Percentiles rank a stretch among this genome's conserved stretches.
These are phyloP conservation scores for Dione juno DNA, from an alignment of 2,888 invertebrate genomes.

Conservation along the genomic window DNA sequence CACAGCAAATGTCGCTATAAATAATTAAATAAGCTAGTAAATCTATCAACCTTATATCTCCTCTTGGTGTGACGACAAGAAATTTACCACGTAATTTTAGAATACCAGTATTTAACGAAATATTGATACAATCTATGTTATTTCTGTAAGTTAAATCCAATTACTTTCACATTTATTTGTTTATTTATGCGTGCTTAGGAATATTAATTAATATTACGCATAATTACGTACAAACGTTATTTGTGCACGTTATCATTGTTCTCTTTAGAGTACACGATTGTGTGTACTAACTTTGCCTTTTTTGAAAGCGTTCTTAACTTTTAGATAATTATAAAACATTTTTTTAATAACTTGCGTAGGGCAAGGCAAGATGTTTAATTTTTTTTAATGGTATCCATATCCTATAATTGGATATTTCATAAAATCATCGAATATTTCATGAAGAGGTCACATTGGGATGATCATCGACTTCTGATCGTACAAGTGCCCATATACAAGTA, in stretches of 20 bases:
- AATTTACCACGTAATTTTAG: not conserved
- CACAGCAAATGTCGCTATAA: not conserved
- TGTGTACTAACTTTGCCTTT: not conserved
- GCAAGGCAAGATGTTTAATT: no score
- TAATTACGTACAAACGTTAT: not conserved
- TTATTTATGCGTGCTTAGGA: not conserved
- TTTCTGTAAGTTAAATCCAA: not conserved
- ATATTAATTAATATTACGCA: slow-evolving; percentile 9
- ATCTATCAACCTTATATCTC: not conserved
- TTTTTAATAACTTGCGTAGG: not conserved
- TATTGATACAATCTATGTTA: not conserved
- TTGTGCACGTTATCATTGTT: slow-evolving; percentile 1
- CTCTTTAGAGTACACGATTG: not conserved
- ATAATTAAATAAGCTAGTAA: not conserved
- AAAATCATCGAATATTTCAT: no score
- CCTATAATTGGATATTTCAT: no score
- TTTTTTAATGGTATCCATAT: no score
- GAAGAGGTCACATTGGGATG: no score
- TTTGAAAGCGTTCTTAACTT: not conserved
- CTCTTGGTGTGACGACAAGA: not conserved
- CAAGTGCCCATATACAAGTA: no score
- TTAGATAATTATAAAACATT: not conserved
- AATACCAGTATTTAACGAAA: slow-evolving; percentile 1
- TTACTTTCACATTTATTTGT: not conserved
- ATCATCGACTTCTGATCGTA: no score